A percentile compares a stretch with the other conserved stretches of the same genome.
Conservation (phyloP, 2,888 invertebrate species). For the Macaria liturata region DNA sequence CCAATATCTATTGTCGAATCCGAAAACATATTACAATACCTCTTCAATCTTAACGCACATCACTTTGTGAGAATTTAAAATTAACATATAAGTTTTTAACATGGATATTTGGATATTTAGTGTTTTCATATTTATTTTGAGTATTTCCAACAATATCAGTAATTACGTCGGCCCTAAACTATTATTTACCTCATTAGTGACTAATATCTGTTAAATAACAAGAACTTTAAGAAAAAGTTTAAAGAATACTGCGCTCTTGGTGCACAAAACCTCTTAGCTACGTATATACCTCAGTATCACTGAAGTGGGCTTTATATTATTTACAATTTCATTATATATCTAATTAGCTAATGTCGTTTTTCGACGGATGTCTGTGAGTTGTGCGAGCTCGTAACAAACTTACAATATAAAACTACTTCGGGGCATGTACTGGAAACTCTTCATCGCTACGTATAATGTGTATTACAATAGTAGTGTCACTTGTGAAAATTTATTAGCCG, state of each 20-base stretch:
- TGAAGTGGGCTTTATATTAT: conserved; percentile 51
- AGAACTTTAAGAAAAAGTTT: conserved; percentile 52
- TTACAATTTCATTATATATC: conserved; percentile 60
- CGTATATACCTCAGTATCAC: conserved; percentile 48
- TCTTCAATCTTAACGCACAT: too few species aligned
- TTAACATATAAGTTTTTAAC: too few species aligned
- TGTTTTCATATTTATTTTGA: background rate
- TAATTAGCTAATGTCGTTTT: conserved; percentile 60
- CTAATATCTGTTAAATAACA: conserved; percentile 58
- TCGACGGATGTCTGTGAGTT: conserved; percentile 52
- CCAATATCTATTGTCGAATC: too few species aligned
- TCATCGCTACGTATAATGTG: too few species aligned
- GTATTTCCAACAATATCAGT: conserved; percentile 36
- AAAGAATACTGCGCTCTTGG: conserved; percentile 64
- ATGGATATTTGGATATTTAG: background rate
- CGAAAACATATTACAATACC: too few species aligned
- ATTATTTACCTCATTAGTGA: conserved; percentile 44
- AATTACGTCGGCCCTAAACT: conserved; percentile 52
- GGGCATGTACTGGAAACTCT: conserved; percentile 35
- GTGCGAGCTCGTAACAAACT: conserved; percentile 64
- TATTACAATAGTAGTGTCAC: too few species aligned
- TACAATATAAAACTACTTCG: conserved; percentile 71
- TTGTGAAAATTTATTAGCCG: too few species aligned
- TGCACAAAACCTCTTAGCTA: conserved; percentile 52
- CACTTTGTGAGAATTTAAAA: too few species aligned